phyloP scores from a whole-genome alignment of 2,888 invertebrate genomes.

The Clistopyga incitator region DNA sequence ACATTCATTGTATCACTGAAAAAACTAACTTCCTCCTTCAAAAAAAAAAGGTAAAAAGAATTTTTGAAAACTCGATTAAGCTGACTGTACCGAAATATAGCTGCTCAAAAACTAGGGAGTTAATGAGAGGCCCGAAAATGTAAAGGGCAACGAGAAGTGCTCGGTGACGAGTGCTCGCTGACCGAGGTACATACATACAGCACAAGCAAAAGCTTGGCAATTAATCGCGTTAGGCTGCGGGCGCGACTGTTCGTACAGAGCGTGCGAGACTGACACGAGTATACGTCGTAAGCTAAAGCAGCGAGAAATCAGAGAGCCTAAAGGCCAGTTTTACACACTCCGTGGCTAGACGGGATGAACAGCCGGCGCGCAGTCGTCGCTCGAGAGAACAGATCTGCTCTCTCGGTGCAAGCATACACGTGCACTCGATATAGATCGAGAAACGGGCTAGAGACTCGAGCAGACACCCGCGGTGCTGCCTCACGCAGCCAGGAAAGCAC shows the following conservation, averaged over 20 bases:
- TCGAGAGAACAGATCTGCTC: constrained; percentile 40
- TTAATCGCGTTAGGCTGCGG: constrained; percentile 54
- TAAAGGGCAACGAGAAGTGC: not conserved
- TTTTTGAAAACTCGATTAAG: too few species aligned
- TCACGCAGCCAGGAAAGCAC: constrained; percentile 53
- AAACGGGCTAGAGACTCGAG: constrained; percentile 57
- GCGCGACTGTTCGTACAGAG: constrained; percentile 16
- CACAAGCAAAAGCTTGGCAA: not conserved
- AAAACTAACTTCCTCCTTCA: too few species aligned
- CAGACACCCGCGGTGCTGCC: constrained; percentile 53
- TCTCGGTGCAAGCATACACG: constrained; percentile 61
- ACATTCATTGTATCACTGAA: too few species aligned
- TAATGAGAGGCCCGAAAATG: constrained; percentile 9
- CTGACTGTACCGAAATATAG: not conserved
- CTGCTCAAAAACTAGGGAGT: not conserved
- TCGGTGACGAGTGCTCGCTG: not conserved
- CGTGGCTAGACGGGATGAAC: constrained; percentile 43
- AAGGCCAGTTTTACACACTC: constrained; percentile 61
- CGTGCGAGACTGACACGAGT: constrained; percentile 24
- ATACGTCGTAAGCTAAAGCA: not conserved
- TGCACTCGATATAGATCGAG: constrained; percentile 68
- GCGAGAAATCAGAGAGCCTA: constrained; percentile 56
- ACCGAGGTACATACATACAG: not conserved
- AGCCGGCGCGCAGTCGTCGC: constrained; percentile 37
- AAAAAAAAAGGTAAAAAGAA: too few species aligned